Evolutionary conservation across 2,888 invertebrate species (phyloP).

Genomic region (Acrocyrtus sp.): DNA sequence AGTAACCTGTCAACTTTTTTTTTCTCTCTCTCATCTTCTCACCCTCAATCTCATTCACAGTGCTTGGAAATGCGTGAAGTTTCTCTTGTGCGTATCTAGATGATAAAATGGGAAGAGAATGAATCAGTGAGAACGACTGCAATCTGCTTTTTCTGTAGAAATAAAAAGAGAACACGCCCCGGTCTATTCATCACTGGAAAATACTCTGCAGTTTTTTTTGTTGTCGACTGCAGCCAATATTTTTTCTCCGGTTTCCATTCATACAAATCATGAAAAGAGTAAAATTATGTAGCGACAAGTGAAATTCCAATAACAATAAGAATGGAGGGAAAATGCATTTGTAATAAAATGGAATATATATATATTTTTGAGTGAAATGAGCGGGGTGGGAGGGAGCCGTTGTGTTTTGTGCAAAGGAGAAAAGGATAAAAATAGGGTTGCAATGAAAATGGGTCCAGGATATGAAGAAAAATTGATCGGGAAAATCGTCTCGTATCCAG

Average conservation of each 20-base stretch:
- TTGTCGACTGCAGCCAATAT: not conserved
- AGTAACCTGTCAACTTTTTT: not conserved
- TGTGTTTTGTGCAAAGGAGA: slow-evolving; percentile 15
- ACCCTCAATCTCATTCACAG: not conserved
- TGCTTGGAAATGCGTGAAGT: not conserved
- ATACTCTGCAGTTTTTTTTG: not conserved
- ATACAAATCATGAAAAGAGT: not conserved
- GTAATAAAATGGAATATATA: slow-evolving; percentile 10
- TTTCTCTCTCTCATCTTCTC: too few species aligned
- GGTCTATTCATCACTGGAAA: not conserved
- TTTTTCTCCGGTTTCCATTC: too few species aligned
- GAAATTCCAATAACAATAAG: slow-evolving; percentile 13
- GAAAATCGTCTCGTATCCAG: not conserved
- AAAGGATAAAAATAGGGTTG: not conserved
- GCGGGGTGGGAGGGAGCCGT: slow-evolving; percentile 1
- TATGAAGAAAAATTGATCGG: slow-evolving; percentile 30
- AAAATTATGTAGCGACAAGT: slow-evolving; percentile 2
- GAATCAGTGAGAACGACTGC: not conserved
- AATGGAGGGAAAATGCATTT: slow-evolving; percentile 18
- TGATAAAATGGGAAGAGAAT: not conserved
- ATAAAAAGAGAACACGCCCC: not conserved
- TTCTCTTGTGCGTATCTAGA: not conserved
- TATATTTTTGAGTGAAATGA: not conserved
- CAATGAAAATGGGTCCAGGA: slow-evolving; percentile 19
- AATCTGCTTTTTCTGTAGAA: not conserved